phyloP scores from a whole-genome alignment of 2,888 invertebrate species.

The Stenodema calcarata region DNA sequence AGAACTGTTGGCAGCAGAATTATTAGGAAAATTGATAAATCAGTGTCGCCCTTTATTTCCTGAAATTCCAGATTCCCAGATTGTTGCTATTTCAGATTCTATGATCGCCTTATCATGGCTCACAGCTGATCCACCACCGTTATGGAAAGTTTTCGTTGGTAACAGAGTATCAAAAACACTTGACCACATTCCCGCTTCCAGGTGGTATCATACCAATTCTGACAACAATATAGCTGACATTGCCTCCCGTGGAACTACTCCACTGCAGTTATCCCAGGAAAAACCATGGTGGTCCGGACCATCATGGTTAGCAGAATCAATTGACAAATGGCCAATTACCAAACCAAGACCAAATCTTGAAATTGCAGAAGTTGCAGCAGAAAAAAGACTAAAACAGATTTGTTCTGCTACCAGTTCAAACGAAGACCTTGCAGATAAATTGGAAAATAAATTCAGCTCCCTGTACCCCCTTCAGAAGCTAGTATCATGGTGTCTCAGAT shows the following conservation, averaged over 20 bases:
- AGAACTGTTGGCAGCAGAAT: background rate
- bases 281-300: constrained; percentile 24
- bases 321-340: background rate
- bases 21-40: background rate
- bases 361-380: background rate
- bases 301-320: background rate
- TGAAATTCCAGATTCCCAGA: too few relatives aligned
- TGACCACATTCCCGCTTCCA: background rate
- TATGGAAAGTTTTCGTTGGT: constrained; percentile 15
- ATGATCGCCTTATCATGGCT: background rate
- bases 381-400: background rate
- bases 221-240: background rate
- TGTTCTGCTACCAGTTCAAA: background rate
- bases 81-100: background rate
- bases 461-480: background rate
- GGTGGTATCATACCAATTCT: background rate
- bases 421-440: background rate
- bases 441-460: background rate
- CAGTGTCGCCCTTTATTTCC: background rate
- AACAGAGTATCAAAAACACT: constrained; percentile 12
- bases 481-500: background rate
- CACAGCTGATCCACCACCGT: background rate
- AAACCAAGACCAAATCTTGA: background rate
- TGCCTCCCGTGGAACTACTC: background rate
- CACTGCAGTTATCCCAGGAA: background rate